Conservation (phyloP, 2,797 vertebrate species). For the Fundulus diaphanus region DNA sequence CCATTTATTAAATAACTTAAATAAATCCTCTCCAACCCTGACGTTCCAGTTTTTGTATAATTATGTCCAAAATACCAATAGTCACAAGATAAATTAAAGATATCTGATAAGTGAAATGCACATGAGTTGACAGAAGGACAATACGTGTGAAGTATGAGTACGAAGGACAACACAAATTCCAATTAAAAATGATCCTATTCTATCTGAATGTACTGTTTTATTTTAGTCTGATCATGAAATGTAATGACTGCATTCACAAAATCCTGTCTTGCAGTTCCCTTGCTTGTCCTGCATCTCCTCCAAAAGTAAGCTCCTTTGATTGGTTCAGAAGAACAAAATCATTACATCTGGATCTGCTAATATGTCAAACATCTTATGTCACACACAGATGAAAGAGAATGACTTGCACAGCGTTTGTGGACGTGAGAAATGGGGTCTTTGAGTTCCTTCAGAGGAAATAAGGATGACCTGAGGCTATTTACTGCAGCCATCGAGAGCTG, state of each 20-base stretch:
- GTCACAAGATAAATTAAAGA: not conserved
- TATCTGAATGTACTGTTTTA: not conserved
- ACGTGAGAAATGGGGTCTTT: constrained; percentile 23
- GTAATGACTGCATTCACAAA: constrained; percentile 9
- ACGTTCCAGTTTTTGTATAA: not conserved
- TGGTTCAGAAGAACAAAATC: constrained; percentile 27
- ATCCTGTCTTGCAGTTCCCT: constrained; percentile 9
- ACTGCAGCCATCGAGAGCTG: constrained; percentile 18
- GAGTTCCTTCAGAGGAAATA: constrained; percentile 23
- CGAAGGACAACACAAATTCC: not conserved
- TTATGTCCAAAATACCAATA: not conserved
- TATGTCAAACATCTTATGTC: constrained; percentile 55
- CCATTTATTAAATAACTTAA: not conserved
- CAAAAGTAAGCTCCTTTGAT: constrained; percentile 45
- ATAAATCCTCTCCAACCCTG: not conserved
- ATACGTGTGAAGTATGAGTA: not conserved
- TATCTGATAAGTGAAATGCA: not conserved
- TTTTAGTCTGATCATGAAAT: constrained; percentile 5
- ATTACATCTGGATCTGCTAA: constrained; percentile 48
- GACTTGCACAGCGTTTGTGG: constrained; percentile 5
- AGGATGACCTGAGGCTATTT: constrained; percentile 7
- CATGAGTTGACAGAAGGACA: not conserved
- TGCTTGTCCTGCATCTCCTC: constrained; percentile 8
- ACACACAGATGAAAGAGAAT: constrained; percentile 16
- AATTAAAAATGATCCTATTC: not conserved